Evolutionary conservation across 2,888 invertebrate genomes (phyloP).

Genomic region (Phytoseiulus persimilis): DNA sequence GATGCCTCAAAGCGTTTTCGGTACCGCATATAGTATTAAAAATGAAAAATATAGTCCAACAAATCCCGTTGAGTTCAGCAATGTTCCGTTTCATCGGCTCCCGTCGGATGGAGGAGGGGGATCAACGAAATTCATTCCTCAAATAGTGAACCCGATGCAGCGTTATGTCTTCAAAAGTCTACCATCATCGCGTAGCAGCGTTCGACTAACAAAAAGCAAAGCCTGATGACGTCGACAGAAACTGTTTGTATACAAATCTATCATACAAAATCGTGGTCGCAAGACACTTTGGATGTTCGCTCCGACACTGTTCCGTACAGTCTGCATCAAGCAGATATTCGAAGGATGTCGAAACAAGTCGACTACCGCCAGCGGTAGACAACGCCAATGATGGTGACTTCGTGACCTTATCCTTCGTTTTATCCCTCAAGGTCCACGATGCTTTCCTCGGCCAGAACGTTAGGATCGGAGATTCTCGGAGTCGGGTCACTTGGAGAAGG

Average conservation of each 20-base stretch:
- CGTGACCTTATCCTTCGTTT: background rate
- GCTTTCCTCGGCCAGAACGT: background rate
- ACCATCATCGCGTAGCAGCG: background rate
- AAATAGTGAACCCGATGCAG: too few species aligned
- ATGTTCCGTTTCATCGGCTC: background rate
- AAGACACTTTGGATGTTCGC: too few species aligned
- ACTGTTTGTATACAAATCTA: background rate
- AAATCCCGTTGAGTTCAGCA: background rate
- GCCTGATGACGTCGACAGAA: background rate
- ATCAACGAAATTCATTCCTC: too few species aligned
- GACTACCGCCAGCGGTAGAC: background rate
- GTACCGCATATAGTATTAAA: too few species aligned
- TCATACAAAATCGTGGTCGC: background rate
- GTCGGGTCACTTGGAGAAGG: too few species aligned
- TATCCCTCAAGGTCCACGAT: background rate
- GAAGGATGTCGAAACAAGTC: background rate
- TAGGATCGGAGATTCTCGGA: too few species aligned
- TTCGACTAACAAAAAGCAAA: background rate
- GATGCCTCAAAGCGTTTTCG: too few species aligned
- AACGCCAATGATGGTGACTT: background rate
- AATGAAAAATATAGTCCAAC: too few species aligned
- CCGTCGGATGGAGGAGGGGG: background rate
- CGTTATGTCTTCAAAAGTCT: too few species aligned
- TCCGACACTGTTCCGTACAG: background rate
- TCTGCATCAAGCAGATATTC: background rate